Evolutionary conservation across 2,888 invertebrate species (phyloP), one percentile per base, ranked within the genome.

Genomic region (Hemicrepidius hirtus): DNA sequence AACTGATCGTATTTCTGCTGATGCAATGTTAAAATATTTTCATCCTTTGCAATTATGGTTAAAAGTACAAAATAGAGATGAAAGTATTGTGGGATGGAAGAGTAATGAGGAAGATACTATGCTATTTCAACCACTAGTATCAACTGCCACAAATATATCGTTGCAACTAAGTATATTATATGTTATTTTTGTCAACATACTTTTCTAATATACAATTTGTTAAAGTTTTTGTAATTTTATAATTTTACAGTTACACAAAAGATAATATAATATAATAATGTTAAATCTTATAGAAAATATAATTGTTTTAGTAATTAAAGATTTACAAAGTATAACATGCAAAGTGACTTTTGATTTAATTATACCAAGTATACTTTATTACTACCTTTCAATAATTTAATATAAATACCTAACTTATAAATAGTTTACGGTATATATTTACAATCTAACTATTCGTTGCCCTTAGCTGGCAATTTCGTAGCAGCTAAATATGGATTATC

Each of bases 1-100:
- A 78, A 91, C 91, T 0, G 93, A 93, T 79, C 88, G 91, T 77
- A 89, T 97, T 82, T 94, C 94, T 41, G 93, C 95, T 0, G 90
- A 92, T 76, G 90, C 96, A 0, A 88, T 97, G 78, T 87, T 95
- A 35, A 92, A 92, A 84, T 97, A 96, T 83, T 97, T 96, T 85
- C 88, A 93, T 75, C 97, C 96, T 0, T 85, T 97, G 13, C 88
- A 91, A 73, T 87, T 92, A 0, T 97, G 95, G 95, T 88, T 97
- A 0, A 90, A 92, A 65, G 90, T 92, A 1, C 92, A 94, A 82
- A 95, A 95, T 80, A 87, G 92, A 35, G 91, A 92, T 76, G 93
- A 93, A 79, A 89, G 89, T 1, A 87, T 93, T 0, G 90, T 94
- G 13, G 95, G 95, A 0, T 96, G 95, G 95, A 92, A 89, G 74